A percentile compares a stretch with the other conserved stretches of the same genome.
Conservation (phyloP, 2,797 vertebrate genomes). For the Mus spretus region DNA sequence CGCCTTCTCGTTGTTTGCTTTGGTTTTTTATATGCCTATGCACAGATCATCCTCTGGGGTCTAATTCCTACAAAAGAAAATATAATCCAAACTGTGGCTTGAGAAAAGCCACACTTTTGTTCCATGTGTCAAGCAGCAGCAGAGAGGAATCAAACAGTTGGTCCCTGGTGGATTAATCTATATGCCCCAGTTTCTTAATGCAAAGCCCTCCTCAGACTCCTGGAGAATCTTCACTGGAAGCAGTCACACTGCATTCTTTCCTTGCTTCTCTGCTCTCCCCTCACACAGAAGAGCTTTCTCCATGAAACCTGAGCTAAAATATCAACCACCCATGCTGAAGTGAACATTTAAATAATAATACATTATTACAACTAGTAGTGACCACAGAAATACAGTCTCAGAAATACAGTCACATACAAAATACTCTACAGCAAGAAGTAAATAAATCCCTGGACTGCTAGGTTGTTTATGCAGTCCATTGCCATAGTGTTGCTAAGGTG, state of each 20-base stretch:
- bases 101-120: conserved; percentile 78
- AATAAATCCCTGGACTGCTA: conserved; percentile 16
- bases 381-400: not conserved
- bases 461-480: not conserved
- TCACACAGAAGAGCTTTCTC: conserved; percentile 65
- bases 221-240: not conserved
- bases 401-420: conserved; percentile 83
- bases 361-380: not conserved
- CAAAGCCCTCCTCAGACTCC: conserved; percentile 70
- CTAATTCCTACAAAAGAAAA: conserved; percentile 83
- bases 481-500: conserved; percentile 53
- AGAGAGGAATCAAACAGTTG: conserved; percentile 85
- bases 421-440: conserved; percentile 66
- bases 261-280: conserved; percentile 55
- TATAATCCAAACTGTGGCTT: conserved; percentile 80
- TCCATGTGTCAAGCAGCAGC: conserved; percentile 74
- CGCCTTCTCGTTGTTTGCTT: not conserved
- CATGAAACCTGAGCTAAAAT: conserved; percentile 79
- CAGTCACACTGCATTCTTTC: not conserved
- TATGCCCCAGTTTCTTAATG: conserved; percentile 82
- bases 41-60: conserved; percentile 71
- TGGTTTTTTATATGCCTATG: conserved; percentile 59
- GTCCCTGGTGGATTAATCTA: conserved; percentile 83
- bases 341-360: conserved; percentile 22
- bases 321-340: conserved; percentile 64